Base-by-base conservation (phyloP, 2,888 invertebrate species). In the Bombylius discolor region DNA sequence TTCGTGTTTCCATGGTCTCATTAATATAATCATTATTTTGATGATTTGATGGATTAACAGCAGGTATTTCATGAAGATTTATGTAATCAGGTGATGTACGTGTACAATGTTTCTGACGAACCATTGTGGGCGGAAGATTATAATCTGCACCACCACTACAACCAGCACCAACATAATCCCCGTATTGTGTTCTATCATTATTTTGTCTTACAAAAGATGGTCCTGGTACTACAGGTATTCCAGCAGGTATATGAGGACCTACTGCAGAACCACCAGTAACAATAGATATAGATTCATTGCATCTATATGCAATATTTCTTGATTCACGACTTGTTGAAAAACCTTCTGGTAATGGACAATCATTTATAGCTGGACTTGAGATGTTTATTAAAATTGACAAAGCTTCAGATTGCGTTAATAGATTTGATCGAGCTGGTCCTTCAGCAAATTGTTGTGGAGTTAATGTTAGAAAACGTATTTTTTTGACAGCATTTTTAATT, bases 381-480 rank as follows among this genome's bases (percentile, higher is more conserved):
- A 90, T 87, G 69, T 89, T 89, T 81, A 90, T 88, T 3, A 91
- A 76, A 56, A 91, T 84, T 0, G 87, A 82, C 66, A 89, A 84
- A 13, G 88, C 84, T 68, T 91, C 90, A 3, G 86, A 79, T 70
- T 88, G 84, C 0, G 83, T 79, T 34, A 91, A 76, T 9, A 90
- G 73, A n/a, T 78, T 75, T 13, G 89, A 89, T 52, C 83, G 79
- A 0, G 87, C 89, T 0, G 89, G 88, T 0, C 88, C 87, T 65
- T 87, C 86, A 1, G 90, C 89, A 70, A 91, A 90, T 74, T 89
- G 85, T 68, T 87, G 83, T 0, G 89, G 86, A 0, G 83, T 82
- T 62, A 91, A 74, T 0, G 87, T 88, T 12, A 90, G 77, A 72
- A 90, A 90, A 33, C 89, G 79, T 58, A 91, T 84, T 72, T 89